These are phyloP conservation scores for Callipepla squamata DNA, from an alignment of 2,113 vertebrate species.

Conservation along the genomic window DNA sequence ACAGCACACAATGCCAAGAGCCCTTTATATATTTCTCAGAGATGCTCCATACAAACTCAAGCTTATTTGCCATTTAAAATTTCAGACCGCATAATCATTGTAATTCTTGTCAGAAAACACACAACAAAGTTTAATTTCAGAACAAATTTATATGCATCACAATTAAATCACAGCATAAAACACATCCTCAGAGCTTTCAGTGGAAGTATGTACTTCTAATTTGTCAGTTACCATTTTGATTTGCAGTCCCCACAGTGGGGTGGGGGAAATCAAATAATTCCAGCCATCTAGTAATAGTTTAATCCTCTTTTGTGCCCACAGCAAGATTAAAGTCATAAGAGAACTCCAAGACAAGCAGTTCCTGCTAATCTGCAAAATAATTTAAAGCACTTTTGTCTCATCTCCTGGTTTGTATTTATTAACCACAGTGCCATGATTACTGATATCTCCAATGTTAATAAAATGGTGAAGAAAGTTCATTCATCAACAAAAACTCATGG, in stretches of 20 bases:
- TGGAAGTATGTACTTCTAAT: background rate
- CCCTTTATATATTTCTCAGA: background rate
- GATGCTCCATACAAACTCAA: background rate
- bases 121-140: background rate
- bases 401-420: constrained; percentile 31
- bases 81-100: background rate
- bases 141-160: background rate
- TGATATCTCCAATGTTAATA: background rate
- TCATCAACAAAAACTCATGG: background rate
- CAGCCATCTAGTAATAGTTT: constrained; percentile 27
- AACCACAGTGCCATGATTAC: constrained; percentile 22
- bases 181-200: background rate
- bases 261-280: background rate
- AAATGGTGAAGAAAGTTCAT: background rate
- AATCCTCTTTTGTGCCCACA: constrained; percentile 51
- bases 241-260: background rate
- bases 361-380: constrained; percentile 52
- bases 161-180: background rate
- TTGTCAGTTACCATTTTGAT: background rate
- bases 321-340: constrained; percentile 33
- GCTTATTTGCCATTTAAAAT: background rate
- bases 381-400: constrained; percentile 43
- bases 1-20: background rate
- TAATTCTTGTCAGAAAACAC: background rate
- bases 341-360: background rate